Conservation (phyloP, 2,113 vertebrate genomes). For the Bufo gargarizans region DNA sequence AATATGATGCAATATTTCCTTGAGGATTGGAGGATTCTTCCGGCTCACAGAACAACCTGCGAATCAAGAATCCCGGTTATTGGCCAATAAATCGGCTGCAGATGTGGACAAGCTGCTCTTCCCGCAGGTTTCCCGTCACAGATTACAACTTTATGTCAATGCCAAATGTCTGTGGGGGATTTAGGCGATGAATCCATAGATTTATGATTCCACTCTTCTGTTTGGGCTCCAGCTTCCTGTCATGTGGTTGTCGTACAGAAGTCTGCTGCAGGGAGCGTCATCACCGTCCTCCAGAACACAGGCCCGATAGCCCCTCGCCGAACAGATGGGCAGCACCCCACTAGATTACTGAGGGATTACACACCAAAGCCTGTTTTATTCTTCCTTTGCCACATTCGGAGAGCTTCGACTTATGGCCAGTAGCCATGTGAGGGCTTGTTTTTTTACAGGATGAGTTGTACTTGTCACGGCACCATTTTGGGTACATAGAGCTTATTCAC, state of each 20-base stretch:
- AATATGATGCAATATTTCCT: not conserved
- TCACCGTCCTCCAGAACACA: not conserved
- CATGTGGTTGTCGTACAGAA: slow-evolving; percentile 27
- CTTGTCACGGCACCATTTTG: too few species aligned
- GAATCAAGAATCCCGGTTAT: slow-evolving; percentile 9
- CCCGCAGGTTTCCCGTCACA: not conserved
- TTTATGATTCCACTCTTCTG: slow-evolving; percentile 34
- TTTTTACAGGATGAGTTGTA: too few species aligned
- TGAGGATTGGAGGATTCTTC: not conserved
- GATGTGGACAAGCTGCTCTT: not conserved
- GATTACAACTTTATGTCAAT: not conserved
- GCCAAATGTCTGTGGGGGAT: not conserved
- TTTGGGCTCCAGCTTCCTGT: slow-evolving; percentile 14
- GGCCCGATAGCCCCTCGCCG: not conserved
- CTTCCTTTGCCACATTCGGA: too few species aligned
- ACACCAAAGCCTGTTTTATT: too few species aligned
- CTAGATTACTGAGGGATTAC: too few species aligned
- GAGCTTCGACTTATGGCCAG: too few species aligned
- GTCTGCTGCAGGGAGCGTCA: slow-evolving; percentile 24
- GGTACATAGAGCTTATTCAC: too few species aligned
- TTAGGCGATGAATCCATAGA: slow-evolving; percentile 16
- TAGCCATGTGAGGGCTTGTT: too few species aligned
- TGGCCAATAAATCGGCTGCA: not conserved
- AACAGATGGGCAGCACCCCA: too few species aligned
- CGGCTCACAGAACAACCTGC: not conserved